Evolutionary conservation across 2,888 invertebrate species (phyloP), one percentile per base, ranked within the genome.

Genomic region (Mayetiola destructor): DNA sequence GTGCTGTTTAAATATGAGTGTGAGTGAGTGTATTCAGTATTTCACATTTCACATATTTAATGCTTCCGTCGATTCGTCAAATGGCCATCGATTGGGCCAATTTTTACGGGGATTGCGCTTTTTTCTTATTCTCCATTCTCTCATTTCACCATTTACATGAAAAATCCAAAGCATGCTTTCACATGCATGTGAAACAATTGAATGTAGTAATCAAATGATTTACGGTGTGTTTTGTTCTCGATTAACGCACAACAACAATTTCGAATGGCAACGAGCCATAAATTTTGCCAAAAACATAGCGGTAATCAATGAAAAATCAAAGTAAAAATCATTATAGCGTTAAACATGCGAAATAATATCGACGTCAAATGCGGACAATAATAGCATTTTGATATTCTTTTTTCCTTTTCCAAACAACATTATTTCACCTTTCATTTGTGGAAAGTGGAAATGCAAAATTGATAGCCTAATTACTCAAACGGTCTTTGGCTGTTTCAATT

Each of bases 31-130:
- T 48, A 6, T n/a, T 27, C 48, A 48, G n/a, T 23, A 48, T 48
- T 23, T 27, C 27, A 32, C 12, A 48, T 48, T 48, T 48, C 48
- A 48, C 48, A 48, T 48, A 48, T 48, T 48, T 48, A n/a, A n/a
- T 27, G 27, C 27, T 48, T 48, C 48, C 27, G 27, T 48, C 48
- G 27, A 48, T 48, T 48, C 48, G 48, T 48, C 48, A 48, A 48
- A 16, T 36, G 5, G 5, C 21, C 48, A 48, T 14, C 21, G 18
- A 27, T 8, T 48, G 27, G 27, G 27, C 27, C 16, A 48, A 20
- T 8, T 36, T 42, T 42, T n/a, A n/a, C 42, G 23, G 23, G 27
- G 27, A 23, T 48, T n/a, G n/a, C 27, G 27, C 27, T 48, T 27
- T 3, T 12, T 12, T 39, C 20, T 39, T 39, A 36, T 39, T 39